Evolutionary conservation across 2,797 vertebrate genomes (phyloP).

Genomic region (Glossophaga mutica): DNA sequence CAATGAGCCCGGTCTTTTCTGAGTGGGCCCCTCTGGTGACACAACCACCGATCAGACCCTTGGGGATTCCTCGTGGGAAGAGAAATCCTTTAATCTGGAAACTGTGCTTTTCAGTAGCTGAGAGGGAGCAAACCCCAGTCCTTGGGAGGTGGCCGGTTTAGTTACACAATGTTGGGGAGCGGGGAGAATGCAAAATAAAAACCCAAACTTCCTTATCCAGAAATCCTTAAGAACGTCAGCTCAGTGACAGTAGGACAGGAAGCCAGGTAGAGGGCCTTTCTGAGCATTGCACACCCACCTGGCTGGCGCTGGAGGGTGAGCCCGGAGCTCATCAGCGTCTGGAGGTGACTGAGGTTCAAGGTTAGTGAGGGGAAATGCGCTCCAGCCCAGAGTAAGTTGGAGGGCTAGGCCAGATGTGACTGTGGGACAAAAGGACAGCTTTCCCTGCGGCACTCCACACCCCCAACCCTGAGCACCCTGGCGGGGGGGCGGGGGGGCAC

Average conservation of each 20-base stretch:
- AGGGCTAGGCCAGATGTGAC: neutral
- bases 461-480: neutral
- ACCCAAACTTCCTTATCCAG: neutral
- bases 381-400: neutral
- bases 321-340: neutral
- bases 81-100: neutral
- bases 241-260: neutral
- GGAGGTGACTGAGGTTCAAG: neutral
- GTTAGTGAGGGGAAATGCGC: neutral
- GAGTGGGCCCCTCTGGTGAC: neutral
- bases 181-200: neutral
- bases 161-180: neutral
- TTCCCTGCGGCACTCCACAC: neutral
- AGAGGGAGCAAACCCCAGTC: neutral
- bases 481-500: neutral
- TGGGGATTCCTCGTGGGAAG: neutral
- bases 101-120: neutral
- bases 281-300: accelerated
- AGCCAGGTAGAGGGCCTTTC: accelerated
- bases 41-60: neutral
- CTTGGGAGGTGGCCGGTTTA: neutral
- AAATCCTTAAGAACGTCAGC: neutral
- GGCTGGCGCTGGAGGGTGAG: neutral
- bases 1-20: neutral
- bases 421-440: neutral